A percentile compares a stretch with the other conserved stretches of the same genome.
Evolutionary conservation across 1,140 invertebrate species (phyloP).

Genomic region (Drosophila azteca): DNA sequence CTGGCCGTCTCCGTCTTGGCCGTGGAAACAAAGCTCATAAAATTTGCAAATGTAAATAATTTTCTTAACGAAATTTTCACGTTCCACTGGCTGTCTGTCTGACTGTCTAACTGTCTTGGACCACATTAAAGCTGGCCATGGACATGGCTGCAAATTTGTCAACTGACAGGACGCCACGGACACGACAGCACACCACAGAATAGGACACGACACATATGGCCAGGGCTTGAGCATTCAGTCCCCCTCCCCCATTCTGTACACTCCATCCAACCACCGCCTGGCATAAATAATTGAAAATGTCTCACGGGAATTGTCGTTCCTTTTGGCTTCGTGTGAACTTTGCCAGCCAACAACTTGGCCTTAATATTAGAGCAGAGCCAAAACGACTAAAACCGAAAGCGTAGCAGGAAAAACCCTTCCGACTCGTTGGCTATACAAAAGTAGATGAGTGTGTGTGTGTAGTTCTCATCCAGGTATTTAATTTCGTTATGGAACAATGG

Average conservation of each 20-base stretch:
- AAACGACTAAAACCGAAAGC: background rate
- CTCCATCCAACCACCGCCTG: background rate
- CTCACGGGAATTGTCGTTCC: slow-evolving; percentile 66
- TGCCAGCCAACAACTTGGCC: slow-evolving; percentile 74
- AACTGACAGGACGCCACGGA: slow-evolving; percentile 54
- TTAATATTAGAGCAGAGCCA: slow-evolving; percentile 72
- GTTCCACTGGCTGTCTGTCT: slow-evolving; percentile 41
- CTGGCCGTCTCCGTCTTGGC: too few species aligned
- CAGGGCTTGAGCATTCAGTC: slow-evolving; percentile 7
- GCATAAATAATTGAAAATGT: slow-evolving; percentile 80
- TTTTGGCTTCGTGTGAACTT: slow-evolving; percentile 73
- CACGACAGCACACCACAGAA: slow-evolving; percentile 32
- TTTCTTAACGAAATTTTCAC: slow-evolving; percentile 79
- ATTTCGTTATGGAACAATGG: slow-evolving; percentile 6
- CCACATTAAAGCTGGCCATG: slow-evolving; percentile 71
- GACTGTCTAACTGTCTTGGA: slow-evolving; percentile 42
- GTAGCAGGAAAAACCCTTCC: background rate
- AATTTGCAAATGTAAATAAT: slow-evolving; percentile 82
- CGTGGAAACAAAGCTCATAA: slow-evolving; percentile 72
- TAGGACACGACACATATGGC: slow-evolving; percentile 66
- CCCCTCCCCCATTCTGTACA: background rate
- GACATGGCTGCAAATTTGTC: slow-evolving; percentile 70
- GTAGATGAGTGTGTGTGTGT: background rate
- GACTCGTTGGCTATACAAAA: too few species aligned
- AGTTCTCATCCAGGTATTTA: slow-evolving; percentile 1